Evolutionary conservation across 2,888 invertebrate genomes (phyloP).

Genomic region (Anticlea derivata): DNA sequence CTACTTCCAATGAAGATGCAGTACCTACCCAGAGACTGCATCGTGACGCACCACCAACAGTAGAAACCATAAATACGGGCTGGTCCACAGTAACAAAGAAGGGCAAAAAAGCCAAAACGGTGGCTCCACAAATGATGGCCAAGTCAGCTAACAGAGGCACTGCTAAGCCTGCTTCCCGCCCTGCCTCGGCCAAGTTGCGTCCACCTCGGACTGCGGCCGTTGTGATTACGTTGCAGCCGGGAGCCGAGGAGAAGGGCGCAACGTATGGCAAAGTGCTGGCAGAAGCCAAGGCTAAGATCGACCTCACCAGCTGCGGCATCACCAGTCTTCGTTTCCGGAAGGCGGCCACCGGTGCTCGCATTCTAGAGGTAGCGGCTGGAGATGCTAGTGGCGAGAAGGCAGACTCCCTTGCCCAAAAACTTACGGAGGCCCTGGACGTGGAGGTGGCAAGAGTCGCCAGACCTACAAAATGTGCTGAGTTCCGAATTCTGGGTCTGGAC

Average conservation of each 20-base stretch:
- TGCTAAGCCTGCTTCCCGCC: too few species aligned
- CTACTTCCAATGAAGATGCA: too few species aligned
- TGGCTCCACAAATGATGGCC: too few species aligned
- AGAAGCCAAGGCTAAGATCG: background rate
- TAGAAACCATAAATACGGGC: too few species aligned
- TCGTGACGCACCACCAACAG: too few species aligned
- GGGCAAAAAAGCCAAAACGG: too few species aligned
- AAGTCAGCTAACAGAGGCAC: too few species aligned
- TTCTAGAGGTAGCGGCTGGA: slow-evolving; percentile 5
- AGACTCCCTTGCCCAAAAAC: background rate
- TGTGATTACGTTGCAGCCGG: slow-evolving; percentile 82
- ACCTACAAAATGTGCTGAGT: slow-evolving; percentile 2
- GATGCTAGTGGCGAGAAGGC: slow-evolving; percentile 1
- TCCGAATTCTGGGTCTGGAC: slow-evolving; percentile 10
- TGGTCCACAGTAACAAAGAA: too few species aligned
- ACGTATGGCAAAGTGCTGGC: slow-evolving; percentile 62
- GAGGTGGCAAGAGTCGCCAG: background rate
- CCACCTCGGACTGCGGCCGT: slow-evolving; percentile 48
- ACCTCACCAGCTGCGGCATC: background rate
- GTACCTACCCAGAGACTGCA: too few species aligned
- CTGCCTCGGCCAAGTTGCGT: too few species aligned
- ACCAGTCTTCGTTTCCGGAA: background rate
- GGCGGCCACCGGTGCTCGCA: slow-evolving; percentile 10
- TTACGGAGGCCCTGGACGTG: background rate
- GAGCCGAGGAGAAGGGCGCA: slow-evolving; percentile 44